Conservation (phyloP, 2,888 invertebrate genomes). For the Xylophagus ater region DNA sequence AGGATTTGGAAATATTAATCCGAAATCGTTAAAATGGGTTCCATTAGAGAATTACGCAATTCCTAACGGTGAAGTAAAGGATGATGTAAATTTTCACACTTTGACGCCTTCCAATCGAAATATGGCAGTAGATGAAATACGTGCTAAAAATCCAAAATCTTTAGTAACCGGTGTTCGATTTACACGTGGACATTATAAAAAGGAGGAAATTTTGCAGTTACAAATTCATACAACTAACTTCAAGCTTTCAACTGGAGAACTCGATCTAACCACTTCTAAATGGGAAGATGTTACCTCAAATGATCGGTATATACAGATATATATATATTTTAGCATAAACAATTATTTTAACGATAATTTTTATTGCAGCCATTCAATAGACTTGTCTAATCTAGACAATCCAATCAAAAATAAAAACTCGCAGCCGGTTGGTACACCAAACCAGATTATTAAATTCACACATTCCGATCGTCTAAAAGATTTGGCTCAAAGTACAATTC, state of each 20-base stretch:
- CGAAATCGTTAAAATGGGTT: slow-evolving; percentile 52
- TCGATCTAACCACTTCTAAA: slow-evolving; percentile 49
- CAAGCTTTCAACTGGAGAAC: slow-evolving; percentile 61
- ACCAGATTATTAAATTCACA: slow-evolving; percentile 59
- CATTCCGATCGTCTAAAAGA: slow-evolving; percentile 60
- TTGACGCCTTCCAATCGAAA: slow-evolving; percentile 64
- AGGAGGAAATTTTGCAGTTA: slow-evolving; percentile 72
- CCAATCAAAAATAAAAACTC: slow-evolving; percentile 43
- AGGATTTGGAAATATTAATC: slow-evolving; percentile 52
- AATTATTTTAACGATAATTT: too few relatives aligned
- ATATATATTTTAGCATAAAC: too few relatives aligned
- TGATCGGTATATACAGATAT: slow-evolving; percentile 42
- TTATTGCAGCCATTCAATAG: slow-evolving; percentile 40
- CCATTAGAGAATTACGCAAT: slow-evolving; percentile 51
- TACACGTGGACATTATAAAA: too few relatives aligned
- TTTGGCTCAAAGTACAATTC: slow-evolving; percentile 72
- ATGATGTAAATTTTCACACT: slow-evolving; percentile 63
- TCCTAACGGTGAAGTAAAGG: slow-evolving; percentile 44
- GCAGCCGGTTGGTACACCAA: slow-evolving; percentile 49
- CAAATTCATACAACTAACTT: slow-evolving; percentile 70
- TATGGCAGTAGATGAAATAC: slow-evolving; percentile 70
- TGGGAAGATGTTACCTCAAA: slow-evolving; percentile 83
- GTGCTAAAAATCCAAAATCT: slow-evolving; percentile 46
- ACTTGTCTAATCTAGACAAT: slow-evolving; percentile 53
- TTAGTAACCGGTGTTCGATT: slow-evolving; percentile 69